A percentile compares a stretch with the other conserved stretches of the same genome.
Evolutionary conservation across 2,888 invertebrate species (phyloP).

Genomic region (Hypsopygia costalis): DNA sequence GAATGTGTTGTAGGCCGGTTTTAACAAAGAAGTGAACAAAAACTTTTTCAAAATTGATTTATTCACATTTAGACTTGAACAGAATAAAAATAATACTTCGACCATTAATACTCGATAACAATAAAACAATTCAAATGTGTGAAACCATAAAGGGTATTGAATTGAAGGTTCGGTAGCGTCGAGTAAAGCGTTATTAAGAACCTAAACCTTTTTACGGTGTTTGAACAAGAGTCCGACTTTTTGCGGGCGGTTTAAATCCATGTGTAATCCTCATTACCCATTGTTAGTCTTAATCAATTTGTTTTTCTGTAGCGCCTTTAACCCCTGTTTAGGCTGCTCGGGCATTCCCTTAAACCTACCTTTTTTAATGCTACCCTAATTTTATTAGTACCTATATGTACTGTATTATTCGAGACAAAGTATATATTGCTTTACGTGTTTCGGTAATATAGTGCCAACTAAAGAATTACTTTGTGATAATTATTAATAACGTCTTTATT

Average conservation of each 20-base stretch:
- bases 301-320: neutral
- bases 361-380: neutral
- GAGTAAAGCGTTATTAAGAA: neutral
- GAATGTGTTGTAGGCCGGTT: too few species aligned
- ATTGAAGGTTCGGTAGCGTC: neutral
- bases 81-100: too few species aligned
- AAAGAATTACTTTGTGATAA: too few species aligned
- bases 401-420: too few species aligned
- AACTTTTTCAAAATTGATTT: too few species aligned
- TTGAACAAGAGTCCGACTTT: neutral
- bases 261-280: neutral
- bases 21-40: too few species aligned
- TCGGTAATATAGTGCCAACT: too few species aligned
- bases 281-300: neutral
- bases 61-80: too few species aligned
- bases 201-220: neutral
- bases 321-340: neutral
- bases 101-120: too few species aligned
- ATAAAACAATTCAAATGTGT: too few species aligned
- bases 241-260: neutral
- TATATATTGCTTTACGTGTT: too few species aligned
- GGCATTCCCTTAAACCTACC: neutral
- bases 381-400: neutral
- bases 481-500: too few species aligned
- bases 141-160: neutral